Base-by-base conservation (phyloP, 1,140 invertebrate species). In the Palaemon carinicauda region DNA sequence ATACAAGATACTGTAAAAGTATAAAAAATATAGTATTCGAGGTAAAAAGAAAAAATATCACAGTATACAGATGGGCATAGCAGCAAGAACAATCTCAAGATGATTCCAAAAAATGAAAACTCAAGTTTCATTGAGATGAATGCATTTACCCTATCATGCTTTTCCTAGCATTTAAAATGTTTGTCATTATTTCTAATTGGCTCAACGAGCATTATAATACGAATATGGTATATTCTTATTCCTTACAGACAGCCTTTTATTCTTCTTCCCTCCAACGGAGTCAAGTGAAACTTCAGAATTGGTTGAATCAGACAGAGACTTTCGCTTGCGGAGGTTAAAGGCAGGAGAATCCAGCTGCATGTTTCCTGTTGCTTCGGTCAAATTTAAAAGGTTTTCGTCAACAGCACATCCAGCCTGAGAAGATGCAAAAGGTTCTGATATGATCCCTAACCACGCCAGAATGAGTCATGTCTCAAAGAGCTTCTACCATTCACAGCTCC, bases 261-360 rank as follows among this genome's bases (percentile, higher is more conserved):
- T 74, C 75, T 71, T 84, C 77, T 88, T 89, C n/a, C 88, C 81
- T n/a, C 56, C 71, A 31, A 81, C 82, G 14, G 73, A 79, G 0
- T 82, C 82, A 15, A 89, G 9, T 21, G 88, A 89, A 24, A 56
- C 21, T 17, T 77, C 78, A 1, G 88, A 89, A 15, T 50, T 24
- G 2, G 54, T 33, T 19, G 88, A 89, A 65, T 84, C 86, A 31
- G 88, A 89, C 1, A 84, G 56, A 56, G 86, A 85, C 75, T 89
- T 89, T 15, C 88, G 52, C 21, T 89, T 89, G 21, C 88, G 86
- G 17, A 89, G 84, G 60, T 89, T 89, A 54, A 88, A 87, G 27
- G 88, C 88, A 9, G 88, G 88, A 71, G 85, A 87, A 56, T 88
- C 84, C 29, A 89, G 31, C n/a, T 41, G 86, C 27, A 89, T 33